Evolutionary conservation across 37 sponge, comb jelly and placozoan species (phyloP).

Genomic region (Petrosia ficiformis): DNA sequence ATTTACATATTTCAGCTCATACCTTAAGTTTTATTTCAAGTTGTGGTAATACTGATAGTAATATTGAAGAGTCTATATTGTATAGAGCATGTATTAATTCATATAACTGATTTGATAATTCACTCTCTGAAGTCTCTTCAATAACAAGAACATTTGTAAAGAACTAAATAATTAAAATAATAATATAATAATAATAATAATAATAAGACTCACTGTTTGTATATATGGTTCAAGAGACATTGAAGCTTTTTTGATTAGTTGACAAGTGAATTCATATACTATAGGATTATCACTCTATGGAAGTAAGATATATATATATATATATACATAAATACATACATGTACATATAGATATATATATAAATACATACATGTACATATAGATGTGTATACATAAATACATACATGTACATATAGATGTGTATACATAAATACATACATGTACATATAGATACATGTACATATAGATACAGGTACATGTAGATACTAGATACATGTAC

Average conservation of each 20-base stretch:
- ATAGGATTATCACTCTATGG: constrained; percentile 42
- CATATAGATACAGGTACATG: too few species aligned
- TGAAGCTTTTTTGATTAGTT: constrained; percentile 67
- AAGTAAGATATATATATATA: too few species aligned
- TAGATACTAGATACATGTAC: too few species aligned
- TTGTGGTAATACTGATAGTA: constrained; percentile 87
- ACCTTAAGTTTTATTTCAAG: constrained; percentile 87
- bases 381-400: too few species aligned
- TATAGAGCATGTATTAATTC: constrained; percentile 79
- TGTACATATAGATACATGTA: too few species aligned
- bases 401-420: too few species aligned
- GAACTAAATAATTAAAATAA: constrained; percentile 33
- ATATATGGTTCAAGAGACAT: constrained; percentile 80
- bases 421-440: too few species aligned
- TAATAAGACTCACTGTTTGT: constrained; percentile 42
- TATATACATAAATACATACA: too few species aligned
- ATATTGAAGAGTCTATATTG: constrained; percentile 62
- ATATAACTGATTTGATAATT: constrained; percentile 67
- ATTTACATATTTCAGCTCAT: too few species aligned
- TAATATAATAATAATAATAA: neutral
- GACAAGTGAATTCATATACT: constrained; percentile 54
- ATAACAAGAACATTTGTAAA: constrained; percentile 69
- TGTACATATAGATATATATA: too few species aligned
- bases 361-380: too few species aligned
- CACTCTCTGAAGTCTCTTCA: constrained; percentile 75